Evolutionary conservation across 2,797 vertebrate species (phyloP).

Genomic region (Prunella strophiata): DNA sequence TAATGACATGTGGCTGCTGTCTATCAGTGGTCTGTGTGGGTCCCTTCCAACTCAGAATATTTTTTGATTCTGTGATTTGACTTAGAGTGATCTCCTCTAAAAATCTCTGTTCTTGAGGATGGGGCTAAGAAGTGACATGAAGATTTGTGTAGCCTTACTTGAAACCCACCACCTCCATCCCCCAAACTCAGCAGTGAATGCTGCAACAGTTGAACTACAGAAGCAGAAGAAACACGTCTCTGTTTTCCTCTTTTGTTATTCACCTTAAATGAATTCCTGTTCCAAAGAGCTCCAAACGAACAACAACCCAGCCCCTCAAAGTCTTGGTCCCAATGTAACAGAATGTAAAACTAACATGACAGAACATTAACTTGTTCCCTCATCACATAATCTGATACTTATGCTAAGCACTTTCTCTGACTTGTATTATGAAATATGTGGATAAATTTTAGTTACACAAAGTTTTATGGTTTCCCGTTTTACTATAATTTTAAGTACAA

Average conservation of each 20-base stretch:
- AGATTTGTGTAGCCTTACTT: background rate
- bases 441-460: background rate
- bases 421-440: background rate
- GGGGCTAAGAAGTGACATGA: background rate
- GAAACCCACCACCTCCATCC: background rate
- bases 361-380: background rate
- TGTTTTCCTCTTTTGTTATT: background rate
- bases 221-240: background rate
- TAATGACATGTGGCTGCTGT: background rate
- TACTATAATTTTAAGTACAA: background rate
- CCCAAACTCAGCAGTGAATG: background rate
- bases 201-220: background rate
- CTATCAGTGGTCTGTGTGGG: background rate
- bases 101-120: background rate
- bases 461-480: background rate
- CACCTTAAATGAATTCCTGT: background rate
- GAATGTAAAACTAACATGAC: background rate
- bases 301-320: background rate
- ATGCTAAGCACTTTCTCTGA: background rate
- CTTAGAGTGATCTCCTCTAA: background rate
- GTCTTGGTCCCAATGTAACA: background rate
- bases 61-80: background rate
- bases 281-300: background rate
- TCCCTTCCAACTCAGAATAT: background rate
- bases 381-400: background rate